phyloP scores from a whole-genome alignment of 2,888 invertebrate species.

The Myopa tessellatipennis region DNA sequence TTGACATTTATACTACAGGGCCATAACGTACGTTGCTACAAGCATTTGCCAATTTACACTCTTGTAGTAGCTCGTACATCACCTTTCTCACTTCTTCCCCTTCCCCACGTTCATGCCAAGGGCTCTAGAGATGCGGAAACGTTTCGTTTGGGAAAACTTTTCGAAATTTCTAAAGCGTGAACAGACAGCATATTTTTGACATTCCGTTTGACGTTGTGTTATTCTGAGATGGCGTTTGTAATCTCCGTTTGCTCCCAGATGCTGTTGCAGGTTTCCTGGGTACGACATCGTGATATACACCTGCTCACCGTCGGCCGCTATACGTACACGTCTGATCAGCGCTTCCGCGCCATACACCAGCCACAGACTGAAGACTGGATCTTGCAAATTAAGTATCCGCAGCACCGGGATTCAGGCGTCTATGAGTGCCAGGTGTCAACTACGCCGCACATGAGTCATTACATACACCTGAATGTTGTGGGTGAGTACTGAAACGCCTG shows the following conservation, averaged over 20 bases:
- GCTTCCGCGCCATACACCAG: constrained; percentile 88
- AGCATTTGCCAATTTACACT: too few relatives aligned
- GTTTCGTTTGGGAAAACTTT: too few relatives aligned
- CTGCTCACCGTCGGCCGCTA: constrained; percentile 89
- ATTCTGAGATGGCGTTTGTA: too few relatives aligned
- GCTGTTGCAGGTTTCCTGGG: constrained; percentile 89
- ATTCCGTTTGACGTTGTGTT: too few relatives aligned
- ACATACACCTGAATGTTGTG: constrained; percentile 89
- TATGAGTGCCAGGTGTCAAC: constrained; percentile 96
- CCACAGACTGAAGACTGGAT: constrained; percentile 92
- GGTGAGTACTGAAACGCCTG: constrained; percentile 74
- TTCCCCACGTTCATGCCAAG: too few relatives aligned
- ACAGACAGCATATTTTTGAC: too few relatives aligned
- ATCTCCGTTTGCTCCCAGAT: constrained; percentile 64
- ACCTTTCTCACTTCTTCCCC: too few relatives aligned
- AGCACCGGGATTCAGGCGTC: constrained; percentile 85
- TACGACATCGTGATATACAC: constrained; percentile 90
- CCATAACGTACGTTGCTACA: too few relatives aligned
- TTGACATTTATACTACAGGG: too few relatives aligned
- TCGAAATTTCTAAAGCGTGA: too few relatives aligned
- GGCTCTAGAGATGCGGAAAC: too few relatives aligned
- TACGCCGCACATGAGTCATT: constrained; percentile 92
- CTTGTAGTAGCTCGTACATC: too few relatives aligned
- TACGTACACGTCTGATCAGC: constrained; percentile 91
- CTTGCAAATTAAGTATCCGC: constrained; percentile 91